A percentile compares a stretch with the other conserved stretches of the same genome.
Evolutionary conservation across 2,888 invertebrate genomes (phyloP).

Genomic region (Neocrepidodera transversa): DNA sequence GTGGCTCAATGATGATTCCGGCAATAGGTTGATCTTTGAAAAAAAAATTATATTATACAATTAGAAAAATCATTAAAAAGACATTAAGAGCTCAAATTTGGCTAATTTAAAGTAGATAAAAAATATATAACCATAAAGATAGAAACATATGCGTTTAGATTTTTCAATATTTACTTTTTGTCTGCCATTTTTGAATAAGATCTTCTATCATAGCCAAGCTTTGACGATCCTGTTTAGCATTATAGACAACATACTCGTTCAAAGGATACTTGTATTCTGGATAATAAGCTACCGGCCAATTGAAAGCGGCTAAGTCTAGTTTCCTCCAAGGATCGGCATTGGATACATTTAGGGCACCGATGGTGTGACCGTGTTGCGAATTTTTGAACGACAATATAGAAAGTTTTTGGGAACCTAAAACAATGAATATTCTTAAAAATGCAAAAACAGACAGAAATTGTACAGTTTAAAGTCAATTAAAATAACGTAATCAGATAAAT

Average conservation of each 20-base stretch:
- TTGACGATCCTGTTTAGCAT: constrained; percentile 80
- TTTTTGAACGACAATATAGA: constrained; percentile 87
- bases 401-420: constrained; percentile 76
- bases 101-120: too few species aligned
- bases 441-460: too few species aligned
- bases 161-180: constrained; percentile 64
- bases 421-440: too few species aligned
- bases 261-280: constrained; percentile 94
- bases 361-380: constrained; percentile 93
- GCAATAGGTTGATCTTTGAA: constrained; percentile 72
- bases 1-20: constrained; percentile 89
- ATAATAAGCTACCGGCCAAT: constrained; percentile 95
- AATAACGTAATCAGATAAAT: too few species aligned
- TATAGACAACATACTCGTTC: constrained; percentile 77
- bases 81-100: too few species aligned
- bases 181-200: constrained; percentile 69
- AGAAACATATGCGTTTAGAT: too few species aligned
- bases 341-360: constrained; percentile 84
- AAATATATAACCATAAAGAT: too few species aligned
- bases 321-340: constrained; percentile 74
- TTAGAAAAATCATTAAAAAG: too few species aligned
- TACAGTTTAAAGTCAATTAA: too few species aligned
- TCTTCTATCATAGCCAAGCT: constrained; percentile 74
- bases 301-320: constrained; percentile 90
- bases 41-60: constrained; percentile 38